Base-by-base conservation (phyloP, 2,113 vertebrate genomes). In the Psilopsiagon aurifrons region DNA sequence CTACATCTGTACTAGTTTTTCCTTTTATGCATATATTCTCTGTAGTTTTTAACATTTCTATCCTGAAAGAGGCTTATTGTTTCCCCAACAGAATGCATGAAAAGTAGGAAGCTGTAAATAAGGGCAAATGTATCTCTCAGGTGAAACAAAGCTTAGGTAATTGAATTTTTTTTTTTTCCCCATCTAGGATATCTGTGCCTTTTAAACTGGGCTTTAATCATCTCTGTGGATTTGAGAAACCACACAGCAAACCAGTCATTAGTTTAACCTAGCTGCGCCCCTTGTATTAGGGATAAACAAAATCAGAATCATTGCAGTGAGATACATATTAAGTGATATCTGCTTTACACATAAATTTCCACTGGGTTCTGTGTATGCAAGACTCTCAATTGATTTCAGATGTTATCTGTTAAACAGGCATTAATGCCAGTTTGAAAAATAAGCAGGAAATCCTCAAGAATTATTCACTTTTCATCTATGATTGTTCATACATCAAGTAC, bases 1-100 rank as follows among this genome's bases (percentile, higher is more conserved):
- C 98, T 98, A 93, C 98, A 98, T 98, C 98, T 98, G 97, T 96
- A 96, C 93, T 62, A 69, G 80, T 98, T 98, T 98, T 98, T 96
- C 97, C 97, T 98, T 98, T 98, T 98, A 97, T 97, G 97, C 97
- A 62, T 97, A 86, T 95, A 95, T 97, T 98, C 79, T 70, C 81
- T 67, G 39, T 94, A 57, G 92, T 97, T 97, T 96, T 95, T n/a
- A 71, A 74, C 11, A 2, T 96, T 95, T 85, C 97, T 95, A 13
- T 94, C 94, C 92, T 97, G 96, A 98, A 95, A 96, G 96, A 51
- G 94, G 76, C 80, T 94, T 95, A 78, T 97, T 97, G 95, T 97
- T 97, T 96, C 77, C 93, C 82, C 64, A 95, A 29, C 77, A 92
- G 94, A 95, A 73, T 62, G 92, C 97, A 80, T 92, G 95, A 97